Evolutionary conservation across 2,797 vertebrate species (phyloP).

Genomic region (Tapera naevia): DNA sequence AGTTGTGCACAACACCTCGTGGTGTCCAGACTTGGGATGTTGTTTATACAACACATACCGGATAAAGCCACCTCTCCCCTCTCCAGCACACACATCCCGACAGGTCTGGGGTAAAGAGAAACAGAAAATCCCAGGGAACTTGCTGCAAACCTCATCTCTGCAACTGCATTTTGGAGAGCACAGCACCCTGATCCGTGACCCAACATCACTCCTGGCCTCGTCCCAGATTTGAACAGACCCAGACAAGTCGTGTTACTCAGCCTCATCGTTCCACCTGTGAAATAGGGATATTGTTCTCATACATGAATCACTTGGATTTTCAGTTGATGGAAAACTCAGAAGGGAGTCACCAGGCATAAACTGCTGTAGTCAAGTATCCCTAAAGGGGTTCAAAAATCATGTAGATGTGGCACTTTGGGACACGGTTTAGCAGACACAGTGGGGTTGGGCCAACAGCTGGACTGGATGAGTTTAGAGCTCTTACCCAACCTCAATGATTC

Average conservation of each 20-base stretch:
- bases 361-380: background rate
- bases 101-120: background rate
- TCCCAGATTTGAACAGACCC: background rate
- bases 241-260: background rate
- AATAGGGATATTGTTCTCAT: background rate
- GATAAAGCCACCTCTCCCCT: conserved; percentile 10
- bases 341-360: background rate
- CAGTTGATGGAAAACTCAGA: background rate
- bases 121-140: background rate
- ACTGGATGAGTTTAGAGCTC: too few species aligned
- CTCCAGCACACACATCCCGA: background rate
- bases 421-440: too few species aligned
- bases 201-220: background rate
- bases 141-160: background rate
- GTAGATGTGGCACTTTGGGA: too few species aligned
- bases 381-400: too few species aligned
- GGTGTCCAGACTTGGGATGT: conserved; percentile 19
- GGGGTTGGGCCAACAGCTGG: too few species aligned
- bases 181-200: accelerated
- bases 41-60: conserved; percentile 49
- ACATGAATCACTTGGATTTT: background rate
- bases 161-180: background rate
- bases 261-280: background rate
- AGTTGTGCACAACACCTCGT: conserved; percentile 51
- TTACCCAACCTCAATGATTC: too few species aligned